Conservation (phyloP, 2,888 invertebrate genomes). For the Amiota communis region DNA sequence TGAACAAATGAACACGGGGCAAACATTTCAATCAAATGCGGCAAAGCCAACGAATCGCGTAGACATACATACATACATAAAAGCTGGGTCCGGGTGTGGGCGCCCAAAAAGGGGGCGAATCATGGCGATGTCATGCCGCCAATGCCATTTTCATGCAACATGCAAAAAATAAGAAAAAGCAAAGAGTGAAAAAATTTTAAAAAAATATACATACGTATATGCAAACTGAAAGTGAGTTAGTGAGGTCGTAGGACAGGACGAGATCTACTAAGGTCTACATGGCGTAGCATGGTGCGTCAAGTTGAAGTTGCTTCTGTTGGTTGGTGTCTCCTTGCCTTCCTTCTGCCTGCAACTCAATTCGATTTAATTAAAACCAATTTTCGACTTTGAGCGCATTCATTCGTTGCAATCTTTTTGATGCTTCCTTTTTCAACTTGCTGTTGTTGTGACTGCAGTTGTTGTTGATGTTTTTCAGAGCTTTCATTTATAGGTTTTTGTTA, state of each 20-base stretch:
- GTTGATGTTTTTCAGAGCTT: not conserved
- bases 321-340: not conserved
- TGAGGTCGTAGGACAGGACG: not conserved
- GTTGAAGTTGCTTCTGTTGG: not conserved
- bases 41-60: constrained; percentile 33
- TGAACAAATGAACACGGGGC: constrained; percentile 34
- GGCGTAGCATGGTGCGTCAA: constrained; percentile 1
- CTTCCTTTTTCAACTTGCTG: not conserved
- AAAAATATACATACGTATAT: not conserved
- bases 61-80: not conserved
- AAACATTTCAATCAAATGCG: constrained; percentile 61
- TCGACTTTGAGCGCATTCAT: constrained; percentile 49
- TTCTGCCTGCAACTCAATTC: constrained; percentile 53
- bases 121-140: not conserved
- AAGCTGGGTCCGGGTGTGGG: constrained; percentile 40
- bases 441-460: not conserved
- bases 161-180: constrained; percentile 25
- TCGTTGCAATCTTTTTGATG: constrained; percentile 10
- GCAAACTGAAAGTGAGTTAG: constrained; percentile 20
- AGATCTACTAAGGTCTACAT: not conserved
- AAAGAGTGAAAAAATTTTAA: too few species aligned
- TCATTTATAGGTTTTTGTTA: constrained; percentile 1
- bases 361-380: constrained; percentile 69
- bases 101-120: constrained; percentile 45
- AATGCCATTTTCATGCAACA: constrained; percentile 20